Base-by-base conservation (phyloP, 2,113 vertebrate species). In the Oreocharis arfaki region DNA sequence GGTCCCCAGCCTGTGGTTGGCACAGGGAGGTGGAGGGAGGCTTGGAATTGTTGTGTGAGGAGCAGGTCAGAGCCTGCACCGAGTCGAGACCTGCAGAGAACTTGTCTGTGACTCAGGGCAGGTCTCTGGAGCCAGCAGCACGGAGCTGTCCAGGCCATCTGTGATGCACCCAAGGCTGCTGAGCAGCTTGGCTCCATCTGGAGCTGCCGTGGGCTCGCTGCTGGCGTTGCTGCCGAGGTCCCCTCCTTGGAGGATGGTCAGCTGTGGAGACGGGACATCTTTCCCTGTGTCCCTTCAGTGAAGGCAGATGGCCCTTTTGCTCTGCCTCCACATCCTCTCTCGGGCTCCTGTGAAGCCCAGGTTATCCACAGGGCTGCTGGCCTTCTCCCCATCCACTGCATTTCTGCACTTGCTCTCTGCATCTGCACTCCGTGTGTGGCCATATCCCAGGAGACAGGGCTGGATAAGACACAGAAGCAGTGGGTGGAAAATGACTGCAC, bases 171-270 rank as follows among this genome's bases (percentile, higher is more conserved):
- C 57, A 37, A 19, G 93, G 95, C 94, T 65, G 52, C 67, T 30
- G 82, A 94, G 87, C 93, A 95, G 78, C 89, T 76, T 69, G 87
- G 50, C 70, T 96, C 96, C 93, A 94, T 93, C 93, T 96, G 96
- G 87, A 91, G 63, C 59, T 70, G 89, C 89, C 67, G 4, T 16
- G 78, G 86, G 91, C 67, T 91, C 42, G 70, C 93, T 90, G n/a
- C 67, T 55, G 84, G 87, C 87, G 0, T 37, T 46, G 56, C n/a
- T 60, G 80, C 30, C 7, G 5, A 46, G 37, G 35, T 91, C 39
- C 18, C 21, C 39, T 94, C 69, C 81, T 79, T 61, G 16, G 81
- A 79, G 81, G 41, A 53, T 9, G 73, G 44, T 75, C 91, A 87
- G 89, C 63, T 77, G 33, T 75, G 87, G 56, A 64, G 8, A 84